Base-by-base conservation (phyloP, 2,113 vertebrate species). In the Percina caprodes region DNA sequence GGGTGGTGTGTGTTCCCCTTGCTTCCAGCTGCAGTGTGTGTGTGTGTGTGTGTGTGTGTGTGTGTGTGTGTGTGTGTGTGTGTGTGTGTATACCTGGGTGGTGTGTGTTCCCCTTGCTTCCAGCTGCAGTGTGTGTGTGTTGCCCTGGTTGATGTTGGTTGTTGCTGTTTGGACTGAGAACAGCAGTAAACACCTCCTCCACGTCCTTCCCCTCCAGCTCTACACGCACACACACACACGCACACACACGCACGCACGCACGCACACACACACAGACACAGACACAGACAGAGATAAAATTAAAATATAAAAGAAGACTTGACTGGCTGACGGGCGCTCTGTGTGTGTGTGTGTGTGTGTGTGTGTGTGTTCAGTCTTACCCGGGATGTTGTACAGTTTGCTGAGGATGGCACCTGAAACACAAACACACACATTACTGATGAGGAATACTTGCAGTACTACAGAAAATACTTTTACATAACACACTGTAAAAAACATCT, bases 301-400 rank as follows among this genome's bases (percentile, higher is more conserved):
- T 35, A 1, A 7, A 52, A 3, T 19, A 9, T 21, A 8, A 19
- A 9, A 6, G 19, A 21, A 9, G n/a, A n/a, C n/a, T n/a, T n/a
- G n/a, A n/a, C n/a, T n/a, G n/a, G n/a, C n/a, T n/a, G n/a, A n/a
- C n/a, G n/a, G n/a, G n/a, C n/a, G n/a, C n/a, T n/a, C n/a, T n/a
- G n/a, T n/a, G n/a, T n/a, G n/a, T n/a, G n/a, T n/a, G n/a, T n/a
- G n/a, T n/a, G n/a, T n/a, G n/a, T n/a, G n/a, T n/a, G n/a, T n/a
- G n/a, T n/a, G n/a, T n/a, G 49, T 24, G 14, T 19, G 56, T 0
- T 13, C 0, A 12, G 23, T 49, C 80, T 62, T 63, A 99, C 98
- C 98, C 97, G 98, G 98, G 85, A 99, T 99, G 92, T 98, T 99
- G 95, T 97, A 99, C 30, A 99, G 93, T 92, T 97, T 98, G 77